These are phyloP conservation scores for Eretmochelys imbricata DNA, from an alignment of 2,113 vertebrate species.

Conservation along the genomic window DNA sequence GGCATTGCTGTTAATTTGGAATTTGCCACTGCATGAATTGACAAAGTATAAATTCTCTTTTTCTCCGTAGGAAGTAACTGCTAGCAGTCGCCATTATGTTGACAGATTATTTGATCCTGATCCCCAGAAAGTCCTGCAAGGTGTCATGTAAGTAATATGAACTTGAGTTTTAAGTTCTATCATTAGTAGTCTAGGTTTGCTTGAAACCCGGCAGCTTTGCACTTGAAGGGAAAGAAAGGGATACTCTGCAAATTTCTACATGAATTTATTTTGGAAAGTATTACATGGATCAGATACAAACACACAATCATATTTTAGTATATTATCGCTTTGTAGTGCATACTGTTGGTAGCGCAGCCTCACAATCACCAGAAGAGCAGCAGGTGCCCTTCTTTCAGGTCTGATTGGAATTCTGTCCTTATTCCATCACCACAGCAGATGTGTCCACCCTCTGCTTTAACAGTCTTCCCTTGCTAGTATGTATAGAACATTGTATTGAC, in stretches of 20 bases:
- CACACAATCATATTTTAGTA: not conserved
- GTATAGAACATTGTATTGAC: not conserved
- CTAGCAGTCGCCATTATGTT: slow-evolving; percentile 99
- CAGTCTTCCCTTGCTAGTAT: not conserved
- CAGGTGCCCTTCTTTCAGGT: not conserved
- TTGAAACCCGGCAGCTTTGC: not conserved
- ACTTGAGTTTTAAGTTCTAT: slow-evolving; percentile 62
- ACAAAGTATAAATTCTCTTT: not conserved
- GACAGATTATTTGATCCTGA: slow-evolving; percentile 98
- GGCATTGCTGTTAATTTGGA: slow-evolving; percentile 53
- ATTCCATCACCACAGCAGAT: not conserved
- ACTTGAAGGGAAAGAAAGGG: slow-evolving; percentile 9
- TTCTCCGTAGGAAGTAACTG: slow-evolving; percentile 93
- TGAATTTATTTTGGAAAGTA: not conserved
- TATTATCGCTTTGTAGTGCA: not conserved
- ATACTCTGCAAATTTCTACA: not conserved
- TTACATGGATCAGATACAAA: not conserved
- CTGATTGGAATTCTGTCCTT: not conserved
- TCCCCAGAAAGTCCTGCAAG: slow-evolving; percentile 98
- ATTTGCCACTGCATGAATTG: not conserved
- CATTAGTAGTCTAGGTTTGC: slow-evolving; percentile 17
- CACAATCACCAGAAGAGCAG: not conserved
- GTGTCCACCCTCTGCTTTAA: not conserved
- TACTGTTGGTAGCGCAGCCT: not conserved
- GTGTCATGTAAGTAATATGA: slow-evolving; percentile 95